A percentile compares a stretch with the other conserved stretches of the same genome.
These are phyloP conservation scores for Sturnus vulgaris DNA, from an alignment of 2,113 vertebrate genomes.

Conservation along the genomic window DNA sequence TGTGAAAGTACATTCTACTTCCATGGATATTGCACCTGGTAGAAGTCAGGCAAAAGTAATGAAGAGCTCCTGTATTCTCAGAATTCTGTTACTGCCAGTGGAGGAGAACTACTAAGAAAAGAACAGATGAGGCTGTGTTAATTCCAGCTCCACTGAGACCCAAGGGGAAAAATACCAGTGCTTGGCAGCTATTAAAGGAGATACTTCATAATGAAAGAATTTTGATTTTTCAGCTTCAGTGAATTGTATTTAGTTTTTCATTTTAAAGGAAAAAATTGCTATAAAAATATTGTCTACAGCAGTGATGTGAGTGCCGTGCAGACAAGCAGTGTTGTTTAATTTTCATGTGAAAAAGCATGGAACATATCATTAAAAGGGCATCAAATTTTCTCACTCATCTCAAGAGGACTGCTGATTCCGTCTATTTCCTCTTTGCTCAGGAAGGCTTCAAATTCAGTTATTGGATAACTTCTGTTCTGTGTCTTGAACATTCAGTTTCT, in stretches of 20 bases:
- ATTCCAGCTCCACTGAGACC: background rate
- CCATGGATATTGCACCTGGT: background rate
- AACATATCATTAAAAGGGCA: background rate
- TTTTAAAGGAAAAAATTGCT: background rate
- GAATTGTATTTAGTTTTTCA: background rate
- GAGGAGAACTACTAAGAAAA: background rate
- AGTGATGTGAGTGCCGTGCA: background rate
- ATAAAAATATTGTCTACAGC: background rate
- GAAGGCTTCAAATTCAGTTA: slow-evolving; percentile 28
- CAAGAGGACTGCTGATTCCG: slow-evolving; percentile 26
- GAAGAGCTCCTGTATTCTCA: background rate
- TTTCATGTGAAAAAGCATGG: background rate
- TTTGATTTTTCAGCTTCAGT: background rate
- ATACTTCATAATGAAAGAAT: background rate
- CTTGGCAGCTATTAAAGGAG: background rate
- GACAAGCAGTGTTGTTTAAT: background rate
- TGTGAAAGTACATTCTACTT: background rate
- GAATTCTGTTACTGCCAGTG: background rate
- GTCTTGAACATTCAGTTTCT: slow-evolving; percentile 53
- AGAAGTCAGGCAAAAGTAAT: background rate
- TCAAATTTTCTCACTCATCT: slow-evolving; percentile 8
- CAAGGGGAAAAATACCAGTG: background rate
- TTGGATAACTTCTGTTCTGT: slow-evolving; percentile 48
- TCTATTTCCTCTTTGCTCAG: slow-evolving; percentile 36
- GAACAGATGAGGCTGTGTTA: background rate